Percentiles rank a stretch among this genome's conserved stretches.
These are phyloP conservation scores for Poicephalus gulielmi DNA, from an alignment of 2,113 vertebrate genomes.

Conservation along the genomic window DNA sequence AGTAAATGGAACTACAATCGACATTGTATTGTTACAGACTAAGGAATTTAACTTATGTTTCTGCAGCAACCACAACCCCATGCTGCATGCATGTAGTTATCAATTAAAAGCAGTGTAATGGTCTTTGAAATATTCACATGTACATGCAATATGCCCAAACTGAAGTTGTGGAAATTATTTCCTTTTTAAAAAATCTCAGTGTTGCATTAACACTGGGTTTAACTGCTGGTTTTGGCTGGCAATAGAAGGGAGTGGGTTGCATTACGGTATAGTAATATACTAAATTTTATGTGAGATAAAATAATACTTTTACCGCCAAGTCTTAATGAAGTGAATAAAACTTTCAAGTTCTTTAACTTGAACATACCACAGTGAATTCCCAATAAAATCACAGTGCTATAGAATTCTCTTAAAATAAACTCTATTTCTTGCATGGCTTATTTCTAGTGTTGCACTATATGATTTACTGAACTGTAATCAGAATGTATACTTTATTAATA, in stretches of 20 bases:
- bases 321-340: background rate
- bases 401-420: background rate
- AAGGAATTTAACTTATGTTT: background rate
- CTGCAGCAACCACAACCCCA: background rate
- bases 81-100: background rate
- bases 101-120: background rate
- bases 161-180: background rate
- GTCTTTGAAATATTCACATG: background rate
- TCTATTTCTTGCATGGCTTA: background rate
- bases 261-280: background rate
- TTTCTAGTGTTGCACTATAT: background rate
- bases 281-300: background rate
- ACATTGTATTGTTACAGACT: background rate
- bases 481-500: background rate
- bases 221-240: background rate
- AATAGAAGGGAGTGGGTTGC: background rate
- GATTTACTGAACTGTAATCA: background rate
- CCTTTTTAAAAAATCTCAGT: background rate
- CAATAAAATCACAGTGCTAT: background rate
- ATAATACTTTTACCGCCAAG: background rate
- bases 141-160: background rate
- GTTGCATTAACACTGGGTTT: background rate
- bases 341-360: background rate
- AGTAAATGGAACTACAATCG: background rate
- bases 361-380: background rate